phyloP scores from a whole-genome alignment of 1,140 invertebrate species.

The Maniola jurtina region DNA sequence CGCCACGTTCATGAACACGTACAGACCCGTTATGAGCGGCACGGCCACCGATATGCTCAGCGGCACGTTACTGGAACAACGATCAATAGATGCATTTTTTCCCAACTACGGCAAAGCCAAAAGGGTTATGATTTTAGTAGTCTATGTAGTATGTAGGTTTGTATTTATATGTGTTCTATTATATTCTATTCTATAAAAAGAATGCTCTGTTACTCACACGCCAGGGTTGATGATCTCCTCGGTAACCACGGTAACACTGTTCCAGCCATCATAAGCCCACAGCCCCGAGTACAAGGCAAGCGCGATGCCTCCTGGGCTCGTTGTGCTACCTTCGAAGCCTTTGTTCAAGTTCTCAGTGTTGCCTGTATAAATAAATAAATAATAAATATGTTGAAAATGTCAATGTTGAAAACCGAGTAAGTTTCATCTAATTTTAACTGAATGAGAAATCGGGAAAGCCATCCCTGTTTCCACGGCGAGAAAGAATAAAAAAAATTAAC shows the following conservation, averaged over 20 bases:
- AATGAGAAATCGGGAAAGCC: no score
- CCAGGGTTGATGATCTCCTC: constrained; percentile 95
- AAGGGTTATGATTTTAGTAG: no score
- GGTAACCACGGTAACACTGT: constrained; percentile 92
- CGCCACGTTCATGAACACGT: constrained; percentile 94
- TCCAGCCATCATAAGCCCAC: constrained; percentile 98
- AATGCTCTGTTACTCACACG: constrained; percentile 78
- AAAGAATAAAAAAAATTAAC: no score
- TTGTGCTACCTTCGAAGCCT: constrained; percentile 89
- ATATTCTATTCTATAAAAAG: not conserved
- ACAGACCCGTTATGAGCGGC: constrained; percentile 91
- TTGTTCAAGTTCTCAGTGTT: constrained; percentile 84
- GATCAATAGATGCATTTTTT: not conserved
- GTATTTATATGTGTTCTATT: no score
- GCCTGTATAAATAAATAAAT: constrained; percentile 42
- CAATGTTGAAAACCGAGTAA: no score
- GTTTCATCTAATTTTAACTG: no score
- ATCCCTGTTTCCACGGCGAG: no score
- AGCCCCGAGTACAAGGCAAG: constrained; percentile 96
- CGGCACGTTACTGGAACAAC: constrained; percentile 83
- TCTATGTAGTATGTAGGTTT: no score
- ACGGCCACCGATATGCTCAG: constrained; percentile 94
- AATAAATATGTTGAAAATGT: no score
- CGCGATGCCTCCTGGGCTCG: constrained; percentile 86
- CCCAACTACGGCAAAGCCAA: no score